Conservation (phyloP, 2,888 invertebrate genomes). For the Mythimna impura region DNA sequence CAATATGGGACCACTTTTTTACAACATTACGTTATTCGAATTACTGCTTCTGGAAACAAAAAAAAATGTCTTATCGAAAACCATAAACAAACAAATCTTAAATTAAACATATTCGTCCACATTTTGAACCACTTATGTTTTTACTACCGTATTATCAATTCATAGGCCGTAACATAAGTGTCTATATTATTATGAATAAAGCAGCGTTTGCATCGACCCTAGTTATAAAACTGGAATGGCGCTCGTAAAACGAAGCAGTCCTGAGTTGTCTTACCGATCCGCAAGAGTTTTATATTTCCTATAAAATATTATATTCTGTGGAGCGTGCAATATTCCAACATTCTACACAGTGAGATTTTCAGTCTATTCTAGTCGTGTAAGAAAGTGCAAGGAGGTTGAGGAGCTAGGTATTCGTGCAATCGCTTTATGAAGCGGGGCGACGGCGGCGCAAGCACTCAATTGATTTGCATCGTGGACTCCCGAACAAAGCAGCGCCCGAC, state of each 20-base stretch:
- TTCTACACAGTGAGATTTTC: conserved; percentile 67
- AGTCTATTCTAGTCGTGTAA: conserved; percentile 68
- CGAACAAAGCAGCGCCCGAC: conserved; percentile 77
- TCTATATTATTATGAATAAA: conserved; percentile 65
- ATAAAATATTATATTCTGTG: conserved; percentile 70
- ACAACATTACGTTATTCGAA: conserved; percentile 41
- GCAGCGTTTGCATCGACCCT: conserved; percentile 61
- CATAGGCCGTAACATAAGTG: conserved; percentile 61
- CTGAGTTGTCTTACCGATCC: conserved; percentile 65
- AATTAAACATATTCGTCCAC: conserved; percentile 35
- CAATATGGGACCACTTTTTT: conserved; percentile 56
- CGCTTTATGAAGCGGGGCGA: conserved; percentile 75
- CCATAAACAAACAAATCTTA: conserved; percentile 44
- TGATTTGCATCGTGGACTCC: conserved; percentile 83
- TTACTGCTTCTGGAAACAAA: conserved; percentile 25
- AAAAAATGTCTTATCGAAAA: conserved; percentile 39
- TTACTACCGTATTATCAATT: conserved; percentile 59
- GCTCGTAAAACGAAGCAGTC: conserved; percentile 68
- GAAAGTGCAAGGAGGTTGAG: conserved; percentile 71
- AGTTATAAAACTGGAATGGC: conserved; percentile 68
- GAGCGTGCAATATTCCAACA: conserved; percentile 66
- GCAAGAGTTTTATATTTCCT: conserved; percentile 68
- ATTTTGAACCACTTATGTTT: conserved; percentile 38
- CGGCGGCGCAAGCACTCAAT: conserved; percentile 74
- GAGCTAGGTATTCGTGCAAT: conserved; percentile 73